Evolutionary conservation across 2,888 invertebrate genomes (phyloP), one percentile per base, ranked within the genome.

Genomic region (Coleophora flavipennella): DNA sequence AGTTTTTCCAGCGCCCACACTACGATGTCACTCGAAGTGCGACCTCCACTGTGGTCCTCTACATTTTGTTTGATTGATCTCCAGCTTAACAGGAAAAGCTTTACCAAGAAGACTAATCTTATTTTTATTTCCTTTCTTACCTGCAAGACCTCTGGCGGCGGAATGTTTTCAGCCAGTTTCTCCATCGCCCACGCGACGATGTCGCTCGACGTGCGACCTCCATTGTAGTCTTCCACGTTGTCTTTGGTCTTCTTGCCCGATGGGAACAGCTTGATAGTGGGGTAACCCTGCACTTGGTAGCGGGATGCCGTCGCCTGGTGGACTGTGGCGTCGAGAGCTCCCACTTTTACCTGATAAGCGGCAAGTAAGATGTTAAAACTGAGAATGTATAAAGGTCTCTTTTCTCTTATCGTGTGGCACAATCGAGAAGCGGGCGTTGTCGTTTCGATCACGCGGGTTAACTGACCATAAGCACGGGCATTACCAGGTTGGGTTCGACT

Each of bases 311-410:
- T 94, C 10, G 84, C 70, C 44, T 91, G 90, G 78, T 99, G 92
- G 0, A 93, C 93, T 0, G 99, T 99, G 0, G 99, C 97, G 84
- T 99, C 99, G 0, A 99, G 71, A 2, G 98, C 97, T 43, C 98
- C 99, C 12, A 99, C 70, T 85, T 98, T 99, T 11, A 92, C 86
- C 87, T 86, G 37, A 9, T 35, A 11, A 3, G 35, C 27, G 26
- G 8, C 33, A 13, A 12, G 28, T 8, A 8, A 20, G 3, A 20
- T 20, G 20, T 20, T 3, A 20, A 20, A 20, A 20, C 20, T n/a
- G n/a, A n/a, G n/a, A n/a, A n/a, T n/a, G n/a, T n/a, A n/a, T n/a
- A n/a, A n/a, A n/a, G n/a, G n/a, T n/a, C n/a, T n/a, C n/a, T n/a
- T n/a, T n/a, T n/a, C n/a, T n/a, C n/a, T n/a, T n/a, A n/a, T n/a